Percentiles rank a stretch among this genome's conserved stretches.
Conservation (phyloP, 2,113 vertebrate genomes). For the Dermatemys mawii region DNA sequence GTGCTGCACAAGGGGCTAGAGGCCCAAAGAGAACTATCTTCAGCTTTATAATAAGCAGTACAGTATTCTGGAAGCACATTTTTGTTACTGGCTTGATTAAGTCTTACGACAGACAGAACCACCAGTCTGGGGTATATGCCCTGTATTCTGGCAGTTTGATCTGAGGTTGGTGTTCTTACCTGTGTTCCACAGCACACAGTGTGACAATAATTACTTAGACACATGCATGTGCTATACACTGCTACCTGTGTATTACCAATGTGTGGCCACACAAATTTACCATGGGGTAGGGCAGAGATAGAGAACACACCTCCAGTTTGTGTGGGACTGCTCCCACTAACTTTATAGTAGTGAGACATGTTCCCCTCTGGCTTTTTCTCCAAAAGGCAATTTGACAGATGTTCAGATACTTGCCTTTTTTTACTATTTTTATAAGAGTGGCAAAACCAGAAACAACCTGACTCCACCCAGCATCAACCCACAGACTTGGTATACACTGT, state of each 20-base stretch:
- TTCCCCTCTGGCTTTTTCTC: not conserved
- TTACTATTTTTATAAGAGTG: not conserved
- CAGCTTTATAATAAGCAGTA: no score
- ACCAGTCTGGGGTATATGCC: no score
- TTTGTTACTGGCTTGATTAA: no score
- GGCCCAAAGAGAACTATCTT: no score
- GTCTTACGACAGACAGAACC: no score
- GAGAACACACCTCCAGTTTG: not conserved
- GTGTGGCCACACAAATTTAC: not conserved
- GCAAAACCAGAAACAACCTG: not conserved
- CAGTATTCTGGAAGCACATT: no score
- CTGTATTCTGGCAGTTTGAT: no score
- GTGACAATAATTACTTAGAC: no score
- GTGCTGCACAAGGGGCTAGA: no score
- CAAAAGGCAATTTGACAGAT: not conserved
- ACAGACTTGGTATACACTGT: not conserved
- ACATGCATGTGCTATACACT: fast-evolving
- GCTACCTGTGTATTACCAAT: not conserved
- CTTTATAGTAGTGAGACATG: not conserved
- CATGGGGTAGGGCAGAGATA: not conserved
- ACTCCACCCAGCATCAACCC: not conserved
- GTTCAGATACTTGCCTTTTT: not conserved
- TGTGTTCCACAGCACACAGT: no score
- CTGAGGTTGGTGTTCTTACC: no score
- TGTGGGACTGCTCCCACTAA: not conserved